Base-by-base conservation (phyloP, 2,113 vertebrate species). In the Ramphastos sulfuratus region DNA sequence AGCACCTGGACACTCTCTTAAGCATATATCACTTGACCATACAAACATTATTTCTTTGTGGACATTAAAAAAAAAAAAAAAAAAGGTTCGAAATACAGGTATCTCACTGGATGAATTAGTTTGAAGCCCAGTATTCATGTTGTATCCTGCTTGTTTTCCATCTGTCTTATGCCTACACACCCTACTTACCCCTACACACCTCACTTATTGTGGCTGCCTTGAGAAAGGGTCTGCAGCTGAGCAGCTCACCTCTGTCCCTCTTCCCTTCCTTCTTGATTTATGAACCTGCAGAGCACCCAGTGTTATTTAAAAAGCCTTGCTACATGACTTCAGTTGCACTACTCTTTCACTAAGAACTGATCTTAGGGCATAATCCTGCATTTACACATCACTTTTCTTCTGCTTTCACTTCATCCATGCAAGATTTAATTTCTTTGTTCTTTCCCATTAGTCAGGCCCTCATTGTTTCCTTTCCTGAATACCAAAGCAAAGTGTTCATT, bases 11-110 rank as follows among this genome's bases (percentile, higher is more conserved):
- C 10, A 14, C 15, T 54, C 20, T 54, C 20, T 76, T 66, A 56
- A 18, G 18, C 9, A 21, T 27, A 12, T 78, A 64, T 46, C 28
- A 9, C 7, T 64, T 42, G 28, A 48, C 44, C 11, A 58, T 12
- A 64, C 30, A 86, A 81, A 6, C 20, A 48, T 83, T 69, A 31
- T 16, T 48, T 59, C 76, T 66, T 35, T 15, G 33, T 20, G 27
- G 0, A 33, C 28, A 27, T 11, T 42, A 42, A 27, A 55, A 27
- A 15, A 9, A 31, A 69, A 28, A 0, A 35, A 18, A 31, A 63
- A 65, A 25, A 56, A 18, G 4, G 6, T 30, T 89, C 67, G 15
- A 81, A 91, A 81, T 81, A 39, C 1, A 52, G 28, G 15, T 84
- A 25, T 71, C 52, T 81, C 61, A 55, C 35, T 67, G n/a, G 33